Conservation (phyloP, 1,140 invertebrate genomes). For the Drosophila subpulchrella region DNA sequence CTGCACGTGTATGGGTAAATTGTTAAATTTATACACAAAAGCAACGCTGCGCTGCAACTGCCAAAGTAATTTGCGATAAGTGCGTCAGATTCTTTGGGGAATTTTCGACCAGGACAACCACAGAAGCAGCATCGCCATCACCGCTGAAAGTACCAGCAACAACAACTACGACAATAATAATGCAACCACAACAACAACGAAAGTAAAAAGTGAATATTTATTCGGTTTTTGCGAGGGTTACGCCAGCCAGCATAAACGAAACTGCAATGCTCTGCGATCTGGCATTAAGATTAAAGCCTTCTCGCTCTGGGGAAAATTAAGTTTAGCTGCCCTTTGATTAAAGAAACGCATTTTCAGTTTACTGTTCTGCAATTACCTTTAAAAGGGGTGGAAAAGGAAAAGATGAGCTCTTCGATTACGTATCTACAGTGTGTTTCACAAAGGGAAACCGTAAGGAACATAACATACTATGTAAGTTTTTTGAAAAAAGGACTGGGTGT, state of each 20-base stretch:
- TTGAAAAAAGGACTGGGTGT: neutral
- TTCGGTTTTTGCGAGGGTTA: constrained; percentile 41
- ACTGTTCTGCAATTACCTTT: constrained; percentile 27
- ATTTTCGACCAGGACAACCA: constrained; percentile 72
- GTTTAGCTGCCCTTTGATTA: constrained; percentile 32
- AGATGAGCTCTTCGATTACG: neutral
- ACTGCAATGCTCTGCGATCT: constrained; percentile 57
- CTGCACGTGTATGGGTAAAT: constrained; percentile 75
- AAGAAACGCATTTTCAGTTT: constrained; percentile 12
- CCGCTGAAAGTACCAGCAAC: constrained; percentile 23
- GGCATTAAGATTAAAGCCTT: constrained; percentile 40
- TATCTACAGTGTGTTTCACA: neutral
- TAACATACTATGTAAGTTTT: neutral
- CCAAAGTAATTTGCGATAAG: constrained; percentile 84
- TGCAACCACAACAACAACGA: constrained; percentile 48
- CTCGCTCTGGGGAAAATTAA: constrained; percentile 18
- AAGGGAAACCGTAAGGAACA: too few species aligned
- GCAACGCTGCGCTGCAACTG: constrained; percentile 73
- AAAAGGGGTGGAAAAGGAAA: constrained; percentile 1
- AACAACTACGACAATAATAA: constrained; percentile 48
- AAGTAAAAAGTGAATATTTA: constrained; percentile 75
- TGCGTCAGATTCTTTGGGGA: constrained; percentile 81
- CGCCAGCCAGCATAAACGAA: constrained; percentile 42
- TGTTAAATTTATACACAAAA: constrained; percentile 83
- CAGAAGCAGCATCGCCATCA: constrained; percentile 36